Evolutionary conservation across 2,113 vertebrate species (phyloP).

Genomic region (Neoarius graeffei): DNA sequence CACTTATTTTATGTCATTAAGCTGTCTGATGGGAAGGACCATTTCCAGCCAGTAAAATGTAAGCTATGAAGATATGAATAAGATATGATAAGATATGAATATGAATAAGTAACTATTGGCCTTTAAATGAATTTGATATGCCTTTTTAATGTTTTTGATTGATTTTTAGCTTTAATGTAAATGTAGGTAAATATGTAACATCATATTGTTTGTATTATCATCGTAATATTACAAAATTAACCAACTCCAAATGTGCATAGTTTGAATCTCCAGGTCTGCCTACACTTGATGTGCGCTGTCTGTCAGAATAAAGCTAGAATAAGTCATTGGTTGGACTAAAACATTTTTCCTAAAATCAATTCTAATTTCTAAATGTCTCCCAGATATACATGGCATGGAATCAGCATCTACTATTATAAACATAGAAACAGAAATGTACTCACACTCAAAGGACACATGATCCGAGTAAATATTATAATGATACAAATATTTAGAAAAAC

Average conservation of each 20-base stretch:
- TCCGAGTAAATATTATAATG: conserved; percentile 51
- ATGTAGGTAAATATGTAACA: background rate
- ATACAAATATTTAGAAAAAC: conserved; percentile 18
- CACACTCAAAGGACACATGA: conserved; percentile 70
- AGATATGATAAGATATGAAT: too few relatives aligned
- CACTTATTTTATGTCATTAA: background rate
- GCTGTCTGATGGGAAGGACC: background rate
- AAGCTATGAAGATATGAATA: background rate
- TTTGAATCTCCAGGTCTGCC: background rate
- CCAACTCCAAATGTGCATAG: background rate
- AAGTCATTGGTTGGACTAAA: background rate
- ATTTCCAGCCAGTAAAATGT: background rate
- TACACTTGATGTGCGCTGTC: background rate
- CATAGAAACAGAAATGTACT: conserved; percentile 56
- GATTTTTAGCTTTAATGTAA: background rate
- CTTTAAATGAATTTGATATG: background rate
- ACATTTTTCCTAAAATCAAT: background rate
- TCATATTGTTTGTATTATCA: background rate
- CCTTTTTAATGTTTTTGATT: background rate
- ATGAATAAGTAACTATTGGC: background rate
- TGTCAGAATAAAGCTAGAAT: background rate
- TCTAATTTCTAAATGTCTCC: background rate
- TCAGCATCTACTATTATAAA: background rate
- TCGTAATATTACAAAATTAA: background rate
- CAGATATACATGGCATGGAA: background rate